Evolutionary conservation across 2,888 invertebrate species (phyloP), one percentile per base, ranked within the genome.

Genomic region (Dicyrtoma fusca): DNA sequence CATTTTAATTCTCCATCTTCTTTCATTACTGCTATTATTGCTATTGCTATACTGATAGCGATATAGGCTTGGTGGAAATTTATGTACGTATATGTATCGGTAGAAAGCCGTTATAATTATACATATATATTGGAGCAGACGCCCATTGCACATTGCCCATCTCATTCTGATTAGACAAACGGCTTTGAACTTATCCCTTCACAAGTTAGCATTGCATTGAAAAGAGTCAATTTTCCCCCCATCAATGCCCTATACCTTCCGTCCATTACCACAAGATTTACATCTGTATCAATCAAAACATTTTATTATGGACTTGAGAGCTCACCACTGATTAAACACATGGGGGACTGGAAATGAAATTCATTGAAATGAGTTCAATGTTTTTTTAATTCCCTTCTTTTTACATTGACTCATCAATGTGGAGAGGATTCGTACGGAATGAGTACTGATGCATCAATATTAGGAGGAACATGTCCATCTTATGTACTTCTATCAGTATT

Each of bases 201-300:
- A 34, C 4, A 34, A 34, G 34, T 17, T 53, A 26, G 23, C 25
- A 64, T n/a, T 59, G 23, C 44, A 68, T 55, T 68, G 57, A 68
- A 68, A 57, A 25, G 10, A 68, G 68, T 68, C 68, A 57, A 59
- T 68, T 64, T 66, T 53, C 34, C 66, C 34, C 66, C 66, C 66
- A 66, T 66, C 53, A 66, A 53, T 66, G 25, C 11, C 19, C 49
- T 49, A n/a, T 10, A 4, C 49, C 47, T 47, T 64, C n/a, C 49
- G 47, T 64, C 64, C 26, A 47, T 64, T 49, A 49, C 6, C 5
- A 14, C 26, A 14, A 26, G 51, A 65, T 65, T 68, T 68, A 68
- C 68, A 68, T 68, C 68, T 68, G 68, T 68, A 68, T 68, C 68
- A 57, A 68, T 68, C 68, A 68, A 68, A 68, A 68, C 68, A 68